A percentile compares a stretch with the other conserved stretches of the same genome.
Conservation (phyloP, 2,113 vertebrate genomes). For the Cathartes aura region DNA sequence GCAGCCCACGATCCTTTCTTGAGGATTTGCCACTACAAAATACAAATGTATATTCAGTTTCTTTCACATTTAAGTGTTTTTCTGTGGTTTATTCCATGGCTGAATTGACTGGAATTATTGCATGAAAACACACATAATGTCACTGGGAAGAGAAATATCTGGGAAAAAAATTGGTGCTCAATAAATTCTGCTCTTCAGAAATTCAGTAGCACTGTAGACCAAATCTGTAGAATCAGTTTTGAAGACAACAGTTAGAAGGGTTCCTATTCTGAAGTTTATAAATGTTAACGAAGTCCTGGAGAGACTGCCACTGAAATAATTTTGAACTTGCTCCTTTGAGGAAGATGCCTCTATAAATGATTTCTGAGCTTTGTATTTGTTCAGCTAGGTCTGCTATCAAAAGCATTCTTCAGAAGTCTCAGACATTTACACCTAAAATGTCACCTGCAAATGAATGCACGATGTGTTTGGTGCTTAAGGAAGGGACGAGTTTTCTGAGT, state of each 20-base stretch:
- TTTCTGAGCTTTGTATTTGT: neutral
- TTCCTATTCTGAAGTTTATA: neutral
- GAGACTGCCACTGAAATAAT: neutral
- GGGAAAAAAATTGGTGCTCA: neutral
- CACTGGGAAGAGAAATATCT: neutral
- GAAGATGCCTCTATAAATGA: neutral
- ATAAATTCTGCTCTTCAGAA: neutral
- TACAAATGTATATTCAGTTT: neutral
- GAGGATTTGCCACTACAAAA: neutral
- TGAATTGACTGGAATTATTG: neutral
- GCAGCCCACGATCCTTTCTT: neutral
- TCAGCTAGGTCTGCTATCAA: neutral
- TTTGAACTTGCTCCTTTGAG: neutral
- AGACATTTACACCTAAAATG: slow-evolving; percentile 30
- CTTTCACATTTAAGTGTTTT: neutral
- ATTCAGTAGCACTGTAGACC: neutral
- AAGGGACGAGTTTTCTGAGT: neutral
- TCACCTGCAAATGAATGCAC: neutral
- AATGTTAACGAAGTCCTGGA: neutral
- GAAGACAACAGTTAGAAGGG: neutral
- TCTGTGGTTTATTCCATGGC: neutral
- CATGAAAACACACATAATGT: neutral
- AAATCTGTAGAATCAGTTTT: neutral
- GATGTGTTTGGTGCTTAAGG: neutral
- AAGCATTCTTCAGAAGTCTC: neutral